phyloP scores from a whole-genome alignment of 2,797 vertebrate genomes.

The Neosilurus mollespiculum region DNA sequence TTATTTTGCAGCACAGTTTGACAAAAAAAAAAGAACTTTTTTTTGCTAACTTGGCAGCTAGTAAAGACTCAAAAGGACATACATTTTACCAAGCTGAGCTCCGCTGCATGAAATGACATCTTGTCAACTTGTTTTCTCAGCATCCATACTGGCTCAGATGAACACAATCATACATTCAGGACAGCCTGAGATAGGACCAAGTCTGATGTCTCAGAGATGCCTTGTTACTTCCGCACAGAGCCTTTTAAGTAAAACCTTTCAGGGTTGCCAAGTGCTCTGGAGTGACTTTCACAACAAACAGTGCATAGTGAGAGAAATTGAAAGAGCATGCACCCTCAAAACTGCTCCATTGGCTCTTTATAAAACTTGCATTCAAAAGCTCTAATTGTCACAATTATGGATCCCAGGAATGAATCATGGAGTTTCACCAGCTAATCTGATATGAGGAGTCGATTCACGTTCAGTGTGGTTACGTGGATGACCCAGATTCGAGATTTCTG shows the following conservation, averaged over 20 bases:
- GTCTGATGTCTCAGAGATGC: slow-evolving; percentile 29
- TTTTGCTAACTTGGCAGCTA: slow-evolving; percentile 65
- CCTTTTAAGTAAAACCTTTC: slow-evolving; percentile 56
- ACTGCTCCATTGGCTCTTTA: slow-evolving; percentile 53
- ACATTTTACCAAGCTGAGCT: slow-evolving; percentile 32
- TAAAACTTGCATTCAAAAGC: slow-evolving; percentile 56
- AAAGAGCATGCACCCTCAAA: slow-evolving; percentile 55
- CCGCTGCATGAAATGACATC: slow-evolving; percentile 28
- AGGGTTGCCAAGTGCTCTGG: slow-evolving; percentile 61
- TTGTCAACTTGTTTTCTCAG: slow-evolving; percentile 28
- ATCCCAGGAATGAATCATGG: slow-evolving; percentile 63
- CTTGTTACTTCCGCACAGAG: slow-evolving; percentile 38
- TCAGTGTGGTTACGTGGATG: slow-evolving; percentile 67
- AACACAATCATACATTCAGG: slow-evolving; percentile 36
- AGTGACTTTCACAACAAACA: slow-evolving; percentile 45
- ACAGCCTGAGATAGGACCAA: slow-evolving; percentile 26
- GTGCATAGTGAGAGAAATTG: slow-evolving; percentile 22
- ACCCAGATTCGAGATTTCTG: slow-evolving; percentile 63
- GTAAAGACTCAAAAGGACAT: slow-evolving; percentile 10
- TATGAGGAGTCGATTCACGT: slow-evolving; percentile 73
- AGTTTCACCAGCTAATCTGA: slow-evolving; percentile 75
- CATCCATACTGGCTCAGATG: neutral
- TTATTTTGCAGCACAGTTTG: slow-evolving; percentile 65
- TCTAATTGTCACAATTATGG: slow-evolving; percentile 69
- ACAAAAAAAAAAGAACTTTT: slow-evolving; percentile 62